Evolutionary conservation across 2,797 vertebrate species (phyloP).

Genomic region (Tympanoctomys barrerae): DNA sequence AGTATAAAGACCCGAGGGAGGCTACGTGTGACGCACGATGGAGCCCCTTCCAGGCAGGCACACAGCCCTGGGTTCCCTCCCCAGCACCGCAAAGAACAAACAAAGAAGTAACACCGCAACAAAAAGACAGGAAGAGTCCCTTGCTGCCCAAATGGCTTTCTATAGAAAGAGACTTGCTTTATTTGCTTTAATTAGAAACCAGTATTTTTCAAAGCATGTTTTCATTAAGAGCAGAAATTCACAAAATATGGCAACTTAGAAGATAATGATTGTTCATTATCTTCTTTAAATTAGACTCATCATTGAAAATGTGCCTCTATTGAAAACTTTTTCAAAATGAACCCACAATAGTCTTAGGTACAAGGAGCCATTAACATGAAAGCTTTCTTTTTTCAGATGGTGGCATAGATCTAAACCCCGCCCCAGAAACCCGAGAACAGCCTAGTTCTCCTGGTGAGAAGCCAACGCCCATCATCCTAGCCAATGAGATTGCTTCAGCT

Average conservation of each 20-base stretch:
- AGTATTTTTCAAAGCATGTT: background rate
- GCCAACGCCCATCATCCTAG: background rate
- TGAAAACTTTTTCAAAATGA: slow-evolving; percentile 28
- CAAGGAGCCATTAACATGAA: background rate
- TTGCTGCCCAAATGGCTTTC: background rate
- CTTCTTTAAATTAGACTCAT: background rate
- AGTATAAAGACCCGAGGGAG: background rate
- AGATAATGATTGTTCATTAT: background rate
- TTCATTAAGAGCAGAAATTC: slow-evolving; percentile 45
- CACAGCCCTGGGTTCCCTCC: background rate
- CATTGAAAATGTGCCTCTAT: background rate
- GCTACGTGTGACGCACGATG: background rate
- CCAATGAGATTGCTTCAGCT: background rate
- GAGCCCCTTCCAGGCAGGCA: background rate
- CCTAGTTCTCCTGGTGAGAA: background rate
- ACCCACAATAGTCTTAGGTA: background rate
- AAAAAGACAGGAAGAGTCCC: background rate
- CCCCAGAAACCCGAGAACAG: background rate
- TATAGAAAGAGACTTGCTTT: background rate
- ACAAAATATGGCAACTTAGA: background rate
- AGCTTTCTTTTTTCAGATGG: background rate
- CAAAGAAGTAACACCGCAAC: background rate
- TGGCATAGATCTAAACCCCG: background rate
- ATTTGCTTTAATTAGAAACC: slow-evolving; percentile 24
- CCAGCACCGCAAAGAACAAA: background rate